Base-by-base conservation (phyloP, 92 coral and sea anemone species). In the Paragorgia papillata region DNA sequence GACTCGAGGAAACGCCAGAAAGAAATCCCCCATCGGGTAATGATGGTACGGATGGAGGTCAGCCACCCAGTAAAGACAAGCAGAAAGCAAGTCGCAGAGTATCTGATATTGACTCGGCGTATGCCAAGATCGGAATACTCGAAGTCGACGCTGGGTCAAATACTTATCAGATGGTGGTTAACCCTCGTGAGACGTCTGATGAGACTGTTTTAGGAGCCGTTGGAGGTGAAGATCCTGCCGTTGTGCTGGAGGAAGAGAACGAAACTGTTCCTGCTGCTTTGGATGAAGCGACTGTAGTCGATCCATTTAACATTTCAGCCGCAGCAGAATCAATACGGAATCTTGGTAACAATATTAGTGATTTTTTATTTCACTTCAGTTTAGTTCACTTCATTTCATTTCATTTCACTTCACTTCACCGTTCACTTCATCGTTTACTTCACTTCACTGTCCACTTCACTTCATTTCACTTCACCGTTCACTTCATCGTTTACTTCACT, bases 321-420 rank as follows among this genome's bases (percentile, higher is more conserved):
- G 75, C 75, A 12, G 59, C 51, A 27, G 75, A 68, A n/a, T 68
- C 75, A 3, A 68, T 68, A 17, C 58, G 48, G 18, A 68, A 68
- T 2, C 24, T 68, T 44, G 75, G 75, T 68, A 2, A 0, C 29
- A 37, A 37, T 37, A 37, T 37, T 37, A 37, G n/a, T n/a, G n/a
- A n/a, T n/a, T n/a, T n/a, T n/a, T n/a, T n/a, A n/a, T n/a, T n/a
- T n/a, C n/a, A n/a, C n/a, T n/a, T n/a, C n/a, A n/a, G n/a, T n/a
- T n/a, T n/a, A n/a, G n/a, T n/a, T n/a, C n/a, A n/a, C n/a, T n/a
- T n/a, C n/a, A n/a, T n/a, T n/a, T n/a, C n/a, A n/a, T n/a, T n/a
- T n/a, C n/a, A n/a, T n/a, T n/a, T n/a, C n/a, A n/a, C n/a, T n/a
- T n/a, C n/a, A n/a, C n/a, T n/a, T n/a, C n/a, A n/a, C n/a, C n/a